These are phyloP conservation scores for Pseudanteris insignis DNA, from an alignment of 2,888 invertebrate genomes.

Conservation along the genomic window DNA sequence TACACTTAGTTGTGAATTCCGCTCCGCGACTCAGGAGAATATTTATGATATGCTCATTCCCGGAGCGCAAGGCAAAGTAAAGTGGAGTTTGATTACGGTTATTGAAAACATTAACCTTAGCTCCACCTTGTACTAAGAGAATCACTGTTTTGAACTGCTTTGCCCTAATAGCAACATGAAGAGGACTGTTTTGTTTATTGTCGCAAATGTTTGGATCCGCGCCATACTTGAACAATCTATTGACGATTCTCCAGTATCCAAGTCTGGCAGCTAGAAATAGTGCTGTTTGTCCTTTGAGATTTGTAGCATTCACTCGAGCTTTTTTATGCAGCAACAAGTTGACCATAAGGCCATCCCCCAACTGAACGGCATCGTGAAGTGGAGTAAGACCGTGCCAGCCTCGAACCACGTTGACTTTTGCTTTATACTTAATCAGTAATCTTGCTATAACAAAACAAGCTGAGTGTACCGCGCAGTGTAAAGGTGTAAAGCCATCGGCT, in stretches of 20 bases:
- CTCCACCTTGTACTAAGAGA: slow-evolving; percentile 11
- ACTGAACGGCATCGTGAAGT: slow-evolving; percentile 16
- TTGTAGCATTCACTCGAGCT: slow-evolving; percentile 6
- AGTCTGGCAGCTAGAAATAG: slow-evolving; percentile 5
- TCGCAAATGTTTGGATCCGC: slow-evolving; percentile 14
- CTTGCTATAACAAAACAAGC: slow-evolving; percentile 12
- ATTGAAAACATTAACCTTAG: slow-evolving; percentile 12
- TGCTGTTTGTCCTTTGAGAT: slow-evolving; percentile 16
- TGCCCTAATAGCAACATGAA: slow-evolving; percentile 9
- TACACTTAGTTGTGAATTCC: slow-evolving; percentile 11
- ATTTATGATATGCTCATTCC: slow-evolving; percentile 14
- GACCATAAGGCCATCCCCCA: slow-evolving; percentile 15
- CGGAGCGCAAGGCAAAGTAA: slow-evolving; percentile 7
- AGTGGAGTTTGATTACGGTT: slow-evolving; percentile 10
- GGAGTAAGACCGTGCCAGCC: slow-evolving; percentile 9
- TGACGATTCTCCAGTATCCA: slow-evolving; percentile 17
- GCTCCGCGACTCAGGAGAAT: slow-evolving; percentile 16
- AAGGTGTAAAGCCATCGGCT: slow-evolving; percentile 11
- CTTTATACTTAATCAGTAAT: slow-evolving; percentile 7
- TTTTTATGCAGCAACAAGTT: slow-evolving; percentile 11
- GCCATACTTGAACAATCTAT: slow-evolving; percentile 4
- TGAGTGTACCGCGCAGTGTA: slow-evolving; percentile 15
- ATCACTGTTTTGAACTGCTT: slow-evolving; percentile 20
- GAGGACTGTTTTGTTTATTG: slow-evolving; percentile 5
- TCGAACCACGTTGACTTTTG: slow-evolving; percentile 12